Percentiles rank a stretch among this genome's conserved stretches.
These are phyloP conservation scores for Brachystomella parvula DNA, from an alignment of 1,140 invertebrate species.

Conservation along the genomic window DNA sequence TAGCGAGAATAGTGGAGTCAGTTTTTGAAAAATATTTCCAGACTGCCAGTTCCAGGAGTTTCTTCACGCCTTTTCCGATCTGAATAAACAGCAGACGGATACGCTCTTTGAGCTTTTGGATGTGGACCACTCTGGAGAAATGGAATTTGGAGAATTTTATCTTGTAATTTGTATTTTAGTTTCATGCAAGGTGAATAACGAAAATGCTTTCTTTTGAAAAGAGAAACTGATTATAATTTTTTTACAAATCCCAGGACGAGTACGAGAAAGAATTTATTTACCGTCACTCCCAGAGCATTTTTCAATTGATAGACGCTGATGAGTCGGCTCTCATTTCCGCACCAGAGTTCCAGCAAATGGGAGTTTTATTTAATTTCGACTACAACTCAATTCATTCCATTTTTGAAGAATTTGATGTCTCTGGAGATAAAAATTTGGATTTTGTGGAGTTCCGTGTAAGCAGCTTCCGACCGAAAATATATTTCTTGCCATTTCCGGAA, in stretches of 20 bases:
- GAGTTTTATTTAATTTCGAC: constrained; percentile 42
- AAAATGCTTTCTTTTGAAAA: neutral
- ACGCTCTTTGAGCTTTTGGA: constrained; percentile 31
- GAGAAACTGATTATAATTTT: neutral
- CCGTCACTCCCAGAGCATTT: constrained; percentile 41
- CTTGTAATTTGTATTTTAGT: constrained; percentile 32
- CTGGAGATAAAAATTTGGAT: constrained; percentile 41
- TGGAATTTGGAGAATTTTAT: constrained; percentile 38
- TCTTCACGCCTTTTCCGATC: constrained; percentile 24
- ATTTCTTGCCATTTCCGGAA: neutral
- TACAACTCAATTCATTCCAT: constrained; percentile 37
- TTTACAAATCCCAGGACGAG: constrained; percentile 34
- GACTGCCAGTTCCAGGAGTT: constrained; percentile 27
- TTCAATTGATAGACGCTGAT: constrained; percentile 41
- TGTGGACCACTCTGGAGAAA: constrained; percentile 37
- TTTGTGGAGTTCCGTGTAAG: constrained; percentile 40
- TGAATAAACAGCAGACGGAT: constrained; percentile 19
- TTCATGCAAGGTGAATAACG: constrained; percentile 28
- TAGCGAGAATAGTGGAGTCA: neutral
- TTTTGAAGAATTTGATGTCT: constrained; percentile 42
- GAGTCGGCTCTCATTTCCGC: constrained; percentile 39
- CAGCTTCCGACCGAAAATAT: neutral
- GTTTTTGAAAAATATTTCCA: neutral
- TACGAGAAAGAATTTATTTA: constrained; percentile 43
- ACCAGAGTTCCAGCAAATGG: constrained; percentile 40